Conservation (phyloP, 2,888 invertebrate species). For the Patella pellucida region DNA sequence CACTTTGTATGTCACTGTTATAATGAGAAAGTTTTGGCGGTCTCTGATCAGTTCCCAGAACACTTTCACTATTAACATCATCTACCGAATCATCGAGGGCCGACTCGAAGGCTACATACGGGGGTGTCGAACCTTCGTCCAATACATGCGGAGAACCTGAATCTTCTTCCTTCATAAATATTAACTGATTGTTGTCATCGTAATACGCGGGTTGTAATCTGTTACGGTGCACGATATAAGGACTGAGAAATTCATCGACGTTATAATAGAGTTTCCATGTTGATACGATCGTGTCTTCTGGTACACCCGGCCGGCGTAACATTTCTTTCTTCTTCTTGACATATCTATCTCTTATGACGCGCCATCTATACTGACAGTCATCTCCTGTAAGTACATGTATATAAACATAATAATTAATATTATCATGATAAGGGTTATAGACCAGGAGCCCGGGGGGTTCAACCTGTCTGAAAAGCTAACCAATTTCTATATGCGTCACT, state of each 20-base stretch:
- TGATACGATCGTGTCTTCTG: background rate
- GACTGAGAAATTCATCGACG: background rate
- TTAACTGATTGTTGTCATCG: background rate
- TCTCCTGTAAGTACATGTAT: background rate
- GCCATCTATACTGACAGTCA: background rate
- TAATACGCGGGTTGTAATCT: background rate
- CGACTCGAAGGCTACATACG: background rate
- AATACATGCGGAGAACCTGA: background rate
- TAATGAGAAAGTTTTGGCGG: constrained; percentile 5
- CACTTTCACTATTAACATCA: background rate
- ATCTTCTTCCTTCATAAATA: background rate
- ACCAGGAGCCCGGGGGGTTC: too few relatives aligned
- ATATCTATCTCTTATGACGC: constrained; percentile 9
- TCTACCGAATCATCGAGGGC: background rate
- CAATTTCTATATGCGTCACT: too few relatives aligned
- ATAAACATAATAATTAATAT: too few relatives aligned
- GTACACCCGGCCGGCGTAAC: background rate
- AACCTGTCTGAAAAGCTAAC: too few relatives aligned
- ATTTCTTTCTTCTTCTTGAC: constrained; percentile 10
- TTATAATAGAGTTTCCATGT: background rate
- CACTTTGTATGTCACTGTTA: background rate
- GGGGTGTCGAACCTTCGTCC: constrained; percentile 3
- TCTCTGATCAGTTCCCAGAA: background rate
- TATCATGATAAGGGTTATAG: too few relatives aligned
- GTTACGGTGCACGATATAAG: constrained; percentile 2